Conservation (phyloP, 2,888 invertebrate genomes). For the Lasioglossum figueresi region DNA sequence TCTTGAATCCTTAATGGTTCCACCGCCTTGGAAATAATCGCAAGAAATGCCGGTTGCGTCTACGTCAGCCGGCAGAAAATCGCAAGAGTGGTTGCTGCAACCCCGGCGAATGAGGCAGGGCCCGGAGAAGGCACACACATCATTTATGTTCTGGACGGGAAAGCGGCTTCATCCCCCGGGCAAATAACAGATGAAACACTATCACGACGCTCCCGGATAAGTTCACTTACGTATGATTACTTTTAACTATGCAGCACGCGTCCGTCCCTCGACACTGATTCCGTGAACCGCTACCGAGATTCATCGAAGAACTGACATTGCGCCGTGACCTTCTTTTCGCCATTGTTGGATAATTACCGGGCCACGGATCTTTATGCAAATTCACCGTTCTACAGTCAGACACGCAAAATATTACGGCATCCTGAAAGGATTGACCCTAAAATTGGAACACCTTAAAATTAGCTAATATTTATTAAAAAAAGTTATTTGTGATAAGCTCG, state of each 20-base stretch:
- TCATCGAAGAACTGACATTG: background rate
- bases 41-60: slow-evolving; percentile 34
- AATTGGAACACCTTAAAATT: too few relatives aligned
- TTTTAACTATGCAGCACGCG: slow-evolving; percentile 51
- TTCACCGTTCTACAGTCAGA: background rate
- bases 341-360: background rate
- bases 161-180: background rate
- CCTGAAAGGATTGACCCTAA: too few relatives aligned
- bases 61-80: slow-evolving; percentile 26
- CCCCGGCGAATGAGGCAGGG: background rate
- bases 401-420: too few relatives aligned
- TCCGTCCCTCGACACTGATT: slow-evolving; percentile 10
- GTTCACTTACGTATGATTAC: slow-evolving; percentile 49
- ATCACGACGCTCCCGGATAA: slow-evolving; percentile 15
- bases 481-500: too few relatives aligned
- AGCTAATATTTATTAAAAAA: background rate
- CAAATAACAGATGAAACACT: slow-evolving; percentile 43
- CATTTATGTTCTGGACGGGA: slow-evolving; percentile 23
- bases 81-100: slow-evolving; percentile 18
- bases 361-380: background rate
- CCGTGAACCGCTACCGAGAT: background rate
- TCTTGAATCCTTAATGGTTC: slow-evolving; percentile 32
- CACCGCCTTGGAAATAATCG: slow-evolving; percentile 30
- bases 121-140: slow-evolving; percentile 5
- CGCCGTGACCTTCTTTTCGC: slow-evolving; percentile 1